Evolutionary conservation across 30 jellyfish, hydroid and myxozoan genomes (phyloP).

Genomic region (Cassiopea xamachana): DNA sequence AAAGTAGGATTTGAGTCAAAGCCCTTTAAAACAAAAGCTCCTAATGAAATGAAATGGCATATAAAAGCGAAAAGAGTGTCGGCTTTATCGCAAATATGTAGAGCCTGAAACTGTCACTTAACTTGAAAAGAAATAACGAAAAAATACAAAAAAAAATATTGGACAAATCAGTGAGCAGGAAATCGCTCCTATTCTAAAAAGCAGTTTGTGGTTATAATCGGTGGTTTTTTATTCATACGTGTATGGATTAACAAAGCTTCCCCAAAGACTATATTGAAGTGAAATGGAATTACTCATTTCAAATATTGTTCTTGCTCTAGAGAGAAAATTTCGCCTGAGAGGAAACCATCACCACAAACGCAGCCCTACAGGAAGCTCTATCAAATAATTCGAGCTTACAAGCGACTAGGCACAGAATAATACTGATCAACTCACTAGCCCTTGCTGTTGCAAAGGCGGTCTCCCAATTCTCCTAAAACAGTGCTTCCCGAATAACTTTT

Average conservation of each 20-base stretch:
- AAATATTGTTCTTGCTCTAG: neutral
- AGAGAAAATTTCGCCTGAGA: neutral
- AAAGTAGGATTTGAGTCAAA: neutral
- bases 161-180: slow-evolving; percentile 38
- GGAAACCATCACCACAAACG: neutral
- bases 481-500: too few relatives aligned
- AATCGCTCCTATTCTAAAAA: slow-evolving; percentile 12
- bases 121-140: neutral
- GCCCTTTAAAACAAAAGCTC: neutral
- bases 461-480: too few relatives aligned
- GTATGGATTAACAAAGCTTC: neutral
- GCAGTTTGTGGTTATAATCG: slow-evolving; percentile 9
- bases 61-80: neutral
- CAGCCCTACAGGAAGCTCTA: too few relatives aligned
- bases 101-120: neutral
- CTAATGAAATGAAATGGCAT: neutral
- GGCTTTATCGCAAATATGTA: neutral
- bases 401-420: too few relatives aligned
- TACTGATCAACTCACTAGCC: too few relatives aligned
- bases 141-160: slow-evolving; percentile 8
- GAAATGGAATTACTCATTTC: neutral
- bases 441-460: too few relatives aligned
- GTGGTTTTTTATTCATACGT: slow-evolving; percentile 16
- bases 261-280: neutral
- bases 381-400: too few relatives aligned